Percentiles rank a stretch among this genome's conserved stretches.
Conservation (phyloP, 2,797 vertebrate species). For the Gymnothorax reevesii region DNA sequence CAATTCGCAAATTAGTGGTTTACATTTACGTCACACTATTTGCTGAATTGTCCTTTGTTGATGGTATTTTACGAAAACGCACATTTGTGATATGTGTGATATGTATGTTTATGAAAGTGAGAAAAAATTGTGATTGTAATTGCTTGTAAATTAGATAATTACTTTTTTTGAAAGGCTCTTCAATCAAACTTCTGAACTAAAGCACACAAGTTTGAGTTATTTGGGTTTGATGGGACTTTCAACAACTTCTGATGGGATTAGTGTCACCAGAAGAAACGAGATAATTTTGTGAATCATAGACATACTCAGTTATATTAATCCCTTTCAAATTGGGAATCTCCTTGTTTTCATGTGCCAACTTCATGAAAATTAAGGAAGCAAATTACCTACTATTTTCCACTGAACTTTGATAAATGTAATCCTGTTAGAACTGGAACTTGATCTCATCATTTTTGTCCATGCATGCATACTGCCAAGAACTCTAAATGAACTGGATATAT, state of each 20-base stretch:
- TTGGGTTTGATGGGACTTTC: no score
- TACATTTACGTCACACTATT: background rate
- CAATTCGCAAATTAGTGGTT: background rate
- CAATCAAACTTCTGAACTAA: background rate
- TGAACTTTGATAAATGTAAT: no score
- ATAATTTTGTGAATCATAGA: no score
- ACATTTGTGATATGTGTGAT: background rate
- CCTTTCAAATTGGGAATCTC: no score
- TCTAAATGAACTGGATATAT: background rate
- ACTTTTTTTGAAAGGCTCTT: background rate
- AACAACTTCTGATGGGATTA: no score
- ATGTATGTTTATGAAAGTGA: background rate
- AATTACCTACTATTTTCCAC: no score
- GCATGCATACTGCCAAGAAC: background rate
- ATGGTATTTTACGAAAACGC: background rate
- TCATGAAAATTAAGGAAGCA: no score
- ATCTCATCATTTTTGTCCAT: background rate
- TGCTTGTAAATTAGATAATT: background rate
- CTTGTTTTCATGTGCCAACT: no score
- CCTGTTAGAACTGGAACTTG: background rate
- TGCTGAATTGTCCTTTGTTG: background rate
- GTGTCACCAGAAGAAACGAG: no score
- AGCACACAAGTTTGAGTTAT: background rate
- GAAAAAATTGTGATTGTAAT: background rate
- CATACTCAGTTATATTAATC: no score